Evolutionary conservation across 2,888 invertebrate genomes (phyloP).

Genomic region (Lasioglossum calceatum): DNA sequence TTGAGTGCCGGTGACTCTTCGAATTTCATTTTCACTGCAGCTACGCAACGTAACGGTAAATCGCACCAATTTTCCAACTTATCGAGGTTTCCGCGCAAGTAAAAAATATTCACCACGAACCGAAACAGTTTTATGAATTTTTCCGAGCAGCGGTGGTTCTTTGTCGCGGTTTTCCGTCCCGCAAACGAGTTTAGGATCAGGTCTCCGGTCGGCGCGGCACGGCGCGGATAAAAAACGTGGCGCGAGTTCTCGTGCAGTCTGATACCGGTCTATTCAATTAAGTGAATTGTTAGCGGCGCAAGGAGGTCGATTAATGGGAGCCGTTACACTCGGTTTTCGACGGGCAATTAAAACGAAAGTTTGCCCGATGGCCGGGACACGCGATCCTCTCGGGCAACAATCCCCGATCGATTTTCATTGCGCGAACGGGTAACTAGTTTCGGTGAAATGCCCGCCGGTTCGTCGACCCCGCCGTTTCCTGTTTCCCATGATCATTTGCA

Average conservation of each 20-base stretch:
- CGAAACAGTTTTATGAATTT: background rate
- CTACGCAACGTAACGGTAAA: too few species aligned
- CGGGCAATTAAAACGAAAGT: slow-evolving; percentile 58
- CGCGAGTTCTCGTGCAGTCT: background rate
- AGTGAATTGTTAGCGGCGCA: slow-evolving; percentile 23
- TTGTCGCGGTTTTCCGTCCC: background rate
- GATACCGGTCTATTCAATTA: slow-evolving; percentile 42
- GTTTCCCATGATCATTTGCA: slow-evolving; percentile 50
- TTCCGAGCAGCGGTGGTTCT: background rate
- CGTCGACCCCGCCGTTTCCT: slow-evolving; percentile 54
- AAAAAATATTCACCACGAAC: background rate
- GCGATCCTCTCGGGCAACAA: slow-evolving; percentile 37
- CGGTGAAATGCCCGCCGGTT: slow-evolving; percentile 50
- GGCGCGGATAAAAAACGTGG: background rate
- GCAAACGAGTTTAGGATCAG: background rate
- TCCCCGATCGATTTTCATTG: slow-evolving; percentile 52
- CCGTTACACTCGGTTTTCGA: slow-evolving; percentile 36
- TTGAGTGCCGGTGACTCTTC: too few species aligned
- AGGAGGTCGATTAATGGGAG: slow-evolving; percentile 30
- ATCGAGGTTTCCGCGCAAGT: background rate
- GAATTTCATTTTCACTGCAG: too few species aligned
- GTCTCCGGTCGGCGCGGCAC: background rate
- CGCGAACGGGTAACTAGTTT: slow-evolving; percentile 41
- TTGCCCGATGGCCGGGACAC: slow-evolving; percentile 40
- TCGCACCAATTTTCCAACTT: background rate